Percentiles rank a stretch among this genome's conserved stretches.
These are phyloP conservation scores for Pseudochromis fuscus DNA, from an alignment of 2,797 vertebrate species.

Conservation along the genomic window DNA sequence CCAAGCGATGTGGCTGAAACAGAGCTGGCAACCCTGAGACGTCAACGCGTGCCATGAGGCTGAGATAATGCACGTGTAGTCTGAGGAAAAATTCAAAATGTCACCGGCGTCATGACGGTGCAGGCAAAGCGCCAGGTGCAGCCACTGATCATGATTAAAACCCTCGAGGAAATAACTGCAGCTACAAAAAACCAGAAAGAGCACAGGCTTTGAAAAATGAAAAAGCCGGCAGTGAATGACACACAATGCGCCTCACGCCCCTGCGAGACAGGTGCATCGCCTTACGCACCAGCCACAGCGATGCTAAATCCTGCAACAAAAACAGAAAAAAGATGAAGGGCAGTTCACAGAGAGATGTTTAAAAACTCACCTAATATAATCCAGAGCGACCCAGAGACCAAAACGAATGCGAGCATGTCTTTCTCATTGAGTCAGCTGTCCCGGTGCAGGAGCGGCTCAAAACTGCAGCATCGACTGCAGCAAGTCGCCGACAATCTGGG, in stretches of 20 bases:
- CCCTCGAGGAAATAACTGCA: background rate
- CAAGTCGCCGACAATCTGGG: slow-evolving; percentile 80
- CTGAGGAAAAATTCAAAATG: slow-evolving; percentile 3
- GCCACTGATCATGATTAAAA: background rate
- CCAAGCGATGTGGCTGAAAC: background rate
- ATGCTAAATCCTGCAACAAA: background rate
- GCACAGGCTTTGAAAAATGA: background rate
- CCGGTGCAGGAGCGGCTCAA: slow-evolving; percentile 73
- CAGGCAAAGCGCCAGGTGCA: slow-evolving; percentile 1
- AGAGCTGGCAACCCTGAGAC: background rate
- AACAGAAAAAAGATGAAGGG: background rate
- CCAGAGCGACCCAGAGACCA: slow-evolving; percentile 88
- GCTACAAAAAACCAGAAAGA: background rate
- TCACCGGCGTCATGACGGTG: slow-evolving; percentile 22
- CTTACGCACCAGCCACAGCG: slow-evolving; percentile 2
- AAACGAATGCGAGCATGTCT: slow-evolving; percentile 88
- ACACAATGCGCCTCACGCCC: slow-evolving; percentile 45
- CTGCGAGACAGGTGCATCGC: slow-evolving; percentile 53
- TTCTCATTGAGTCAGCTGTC: slow-evolving; percentile 82
- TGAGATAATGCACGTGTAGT: slow-evolving; percentile 45
- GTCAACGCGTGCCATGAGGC: background rate
- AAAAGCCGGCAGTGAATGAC: slow-evolving; percentile 63
- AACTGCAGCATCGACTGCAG: slow-evolving; percentile 84
- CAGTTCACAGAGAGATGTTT: rapidly evolving
- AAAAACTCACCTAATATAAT: slow-evolving; percentile 87